Evolutionary conservation across 2,797 vertebrate species (phyloP).

Genomic region (Diglossa cyanea): DNA sequence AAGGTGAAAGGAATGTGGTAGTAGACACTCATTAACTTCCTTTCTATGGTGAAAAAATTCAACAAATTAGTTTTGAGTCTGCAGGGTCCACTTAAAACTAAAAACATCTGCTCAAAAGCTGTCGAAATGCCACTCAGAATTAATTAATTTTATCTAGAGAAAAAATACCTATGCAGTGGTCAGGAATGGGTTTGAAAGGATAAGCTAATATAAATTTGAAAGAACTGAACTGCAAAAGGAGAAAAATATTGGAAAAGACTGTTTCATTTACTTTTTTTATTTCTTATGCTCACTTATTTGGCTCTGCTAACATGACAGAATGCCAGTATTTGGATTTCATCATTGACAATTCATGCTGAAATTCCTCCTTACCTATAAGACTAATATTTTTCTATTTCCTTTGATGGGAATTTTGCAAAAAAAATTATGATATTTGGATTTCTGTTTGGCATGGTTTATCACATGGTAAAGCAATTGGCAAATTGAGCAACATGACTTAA

Average conservation of each 20-base stretch:
- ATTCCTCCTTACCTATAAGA: neutral
- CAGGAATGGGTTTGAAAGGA: neutral
- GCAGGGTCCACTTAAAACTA: slow-evolving; percentile 5
- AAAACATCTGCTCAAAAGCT: slow-evolving; percentile 32
- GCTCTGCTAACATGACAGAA: neutral
- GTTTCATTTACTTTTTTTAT: neutral
- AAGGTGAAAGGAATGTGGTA: neutral
- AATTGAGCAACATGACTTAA: neutral
- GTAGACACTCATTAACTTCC: neutral
- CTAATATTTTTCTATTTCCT: neutral
- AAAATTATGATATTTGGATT: neutral
- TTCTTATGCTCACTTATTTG: neutral
- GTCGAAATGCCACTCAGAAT: slow-evolving; percentile 16
- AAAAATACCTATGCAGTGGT: neutral
- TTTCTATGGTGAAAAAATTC: neutral
- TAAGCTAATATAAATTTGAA: neutral
- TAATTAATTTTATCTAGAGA: slow-evolving; percentile 3
- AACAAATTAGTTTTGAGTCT: slow-evolving; percentile 7
- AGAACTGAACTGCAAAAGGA: neutral
- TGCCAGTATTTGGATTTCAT: neutral
- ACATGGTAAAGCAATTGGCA: neutral
- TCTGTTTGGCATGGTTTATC: neutral
- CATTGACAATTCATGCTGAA: neutral
- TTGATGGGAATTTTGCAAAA: neutral
- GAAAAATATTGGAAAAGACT: neutral